These are phyloP conservation scores for Jaculus jaculus DNA, from an alignment of 2,113 vertebrate genomes.

Conservation along the genomic window DNA sequence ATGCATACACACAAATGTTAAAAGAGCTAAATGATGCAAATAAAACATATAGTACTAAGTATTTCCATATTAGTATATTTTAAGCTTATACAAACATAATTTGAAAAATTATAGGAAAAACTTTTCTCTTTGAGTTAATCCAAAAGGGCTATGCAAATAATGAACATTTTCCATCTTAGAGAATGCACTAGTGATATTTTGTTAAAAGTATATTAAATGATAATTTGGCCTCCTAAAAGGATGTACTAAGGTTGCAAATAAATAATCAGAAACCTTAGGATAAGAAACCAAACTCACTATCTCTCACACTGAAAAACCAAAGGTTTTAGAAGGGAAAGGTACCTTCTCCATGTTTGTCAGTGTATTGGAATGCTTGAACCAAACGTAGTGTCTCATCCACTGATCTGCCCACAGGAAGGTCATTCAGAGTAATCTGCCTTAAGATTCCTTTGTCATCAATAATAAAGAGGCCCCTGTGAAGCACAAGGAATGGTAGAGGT, in stretches of 20 bases:
- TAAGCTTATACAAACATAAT: constrained; percentile 32
- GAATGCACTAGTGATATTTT: constrained; percentile 38
- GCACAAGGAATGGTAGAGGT: constrained; percentile 5
- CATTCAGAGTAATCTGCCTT: constrained; percentile 98
- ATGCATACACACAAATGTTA: too few species aligned
- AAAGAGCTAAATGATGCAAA: neutral
- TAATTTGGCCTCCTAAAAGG: constrained; percentile 38
- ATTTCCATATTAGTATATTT: constrained; percentile 1
- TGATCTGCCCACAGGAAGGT: constrained; percentile 96
- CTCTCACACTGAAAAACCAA: neutral
- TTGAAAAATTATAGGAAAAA: constrained; percentile 43
- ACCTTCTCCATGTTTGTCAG: constrained; percentile 98
- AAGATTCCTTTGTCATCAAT: constrained; percentile 94
- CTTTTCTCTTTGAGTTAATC: constrained; percentile 46
- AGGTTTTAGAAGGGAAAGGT: constrained; percentile 15
- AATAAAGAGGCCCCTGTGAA: constrained; percentile 95
- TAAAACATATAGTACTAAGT: neutral
- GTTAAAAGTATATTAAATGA: constrained; percentile 43
- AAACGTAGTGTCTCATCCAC: constrained; percentile 96
- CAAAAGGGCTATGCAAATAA: constrained; percentile 41
- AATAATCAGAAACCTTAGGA: constrained; percentile 28
- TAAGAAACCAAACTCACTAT: constrained; percentile 34
- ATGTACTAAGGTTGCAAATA: constrained; percentile 44
- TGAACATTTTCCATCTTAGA: constrained; percentile 19
- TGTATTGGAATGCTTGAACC: constrained; percentile 98